Conservation (phyloP, 2,797 vertebrate genomes). For the Gambusia yucatana region DNA sequence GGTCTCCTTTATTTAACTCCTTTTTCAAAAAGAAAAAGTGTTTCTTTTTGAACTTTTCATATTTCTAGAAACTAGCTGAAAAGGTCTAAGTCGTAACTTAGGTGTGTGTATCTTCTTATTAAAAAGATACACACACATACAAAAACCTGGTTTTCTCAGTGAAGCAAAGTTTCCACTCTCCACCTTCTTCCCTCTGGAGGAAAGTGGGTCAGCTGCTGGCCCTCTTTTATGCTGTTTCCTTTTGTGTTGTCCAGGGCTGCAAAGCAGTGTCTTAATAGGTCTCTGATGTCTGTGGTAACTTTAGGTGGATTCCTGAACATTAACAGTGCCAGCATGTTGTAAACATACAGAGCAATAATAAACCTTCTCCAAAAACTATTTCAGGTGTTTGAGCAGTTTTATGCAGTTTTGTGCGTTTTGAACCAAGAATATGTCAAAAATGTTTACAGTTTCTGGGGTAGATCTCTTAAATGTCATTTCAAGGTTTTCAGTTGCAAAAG, state of each 20-base stretch:
- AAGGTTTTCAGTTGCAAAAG: not conserved
- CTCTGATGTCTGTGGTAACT: conserved; percentile 32
- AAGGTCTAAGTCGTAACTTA: not conserved
- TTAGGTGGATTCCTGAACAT: conserved; percentile 40
- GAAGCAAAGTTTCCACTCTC: conserved; percentile 65
- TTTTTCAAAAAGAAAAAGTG: not conserved
- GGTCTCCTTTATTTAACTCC: not conserved
- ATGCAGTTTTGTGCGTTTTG: not conserved
- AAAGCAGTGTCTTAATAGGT: conserved; percentile 29
- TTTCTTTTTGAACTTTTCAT: not conserved
- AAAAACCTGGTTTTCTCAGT: conserved; percentile 58
- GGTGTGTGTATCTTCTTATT: not conserved
- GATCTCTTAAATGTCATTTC: not conserved
- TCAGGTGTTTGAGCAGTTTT: not conserved
- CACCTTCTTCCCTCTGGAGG: conserved; percentile 59
- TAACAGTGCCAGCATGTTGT: conserved; percentile 28
- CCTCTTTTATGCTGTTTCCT: conserved; percentile 42
- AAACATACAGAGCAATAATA: conserved; percentile 10
- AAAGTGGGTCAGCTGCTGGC: conserved; percentile 64
- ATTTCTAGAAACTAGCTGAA: not conserved
- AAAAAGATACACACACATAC: conserved; percentile 4
- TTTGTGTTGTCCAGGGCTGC: conserved; percentile 28
- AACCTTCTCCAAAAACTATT: not conserved
- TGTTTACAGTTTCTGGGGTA: not conserved
- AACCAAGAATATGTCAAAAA: conserved; percentile 4